Evolutionary conservation across 1,140 invertebrate genomes (phyloP).

Genomic region (Anastrepha obliqua): DNA sequence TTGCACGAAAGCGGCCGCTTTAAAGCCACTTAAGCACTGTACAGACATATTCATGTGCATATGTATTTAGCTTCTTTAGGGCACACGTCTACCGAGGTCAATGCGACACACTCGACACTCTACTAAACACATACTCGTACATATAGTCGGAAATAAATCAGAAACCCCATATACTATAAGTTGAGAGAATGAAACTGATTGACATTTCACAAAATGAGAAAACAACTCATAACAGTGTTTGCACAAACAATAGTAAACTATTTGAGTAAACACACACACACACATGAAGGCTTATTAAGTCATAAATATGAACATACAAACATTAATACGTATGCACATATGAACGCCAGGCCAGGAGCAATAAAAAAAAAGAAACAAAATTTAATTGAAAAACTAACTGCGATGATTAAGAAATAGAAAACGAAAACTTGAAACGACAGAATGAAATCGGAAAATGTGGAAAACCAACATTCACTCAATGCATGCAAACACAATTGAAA

Average conservation of each 20-base stretch:
- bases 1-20: slow-evolving; percentile 12
- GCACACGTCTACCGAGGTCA: slow-evolving; percentile 22
- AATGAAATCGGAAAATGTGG: neutral
- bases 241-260: slow-evolving; percentile 21
- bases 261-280: neutral
- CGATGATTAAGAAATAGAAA: neutral
- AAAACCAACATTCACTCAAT: neutral
- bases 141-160: neutral
- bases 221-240: neutral
- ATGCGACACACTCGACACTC: neutral
- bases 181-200: neutral
- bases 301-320: neutral
- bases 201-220: neutral
- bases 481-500: neutral
- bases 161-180: neutral
- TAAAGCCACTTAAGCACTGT: neutral
- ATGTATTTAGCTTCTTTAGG: neutral
- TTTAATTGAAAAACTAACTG: slow-evolving; percentile 42
- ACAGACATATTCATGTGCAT: neutral
- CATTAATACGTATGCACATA: neutral
- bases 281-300: neutral
- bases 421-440: neutral
- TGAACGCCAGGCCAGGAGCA: neutral
- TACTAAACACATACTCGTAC: too few species aligned
- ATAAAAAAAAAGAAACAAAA: neutral